These are phyloP conservation scores for Phodopus roborovskii DNA, from an alignment of 2,113 vertebrate genomes.

Conservation along the genomic window DNA sequence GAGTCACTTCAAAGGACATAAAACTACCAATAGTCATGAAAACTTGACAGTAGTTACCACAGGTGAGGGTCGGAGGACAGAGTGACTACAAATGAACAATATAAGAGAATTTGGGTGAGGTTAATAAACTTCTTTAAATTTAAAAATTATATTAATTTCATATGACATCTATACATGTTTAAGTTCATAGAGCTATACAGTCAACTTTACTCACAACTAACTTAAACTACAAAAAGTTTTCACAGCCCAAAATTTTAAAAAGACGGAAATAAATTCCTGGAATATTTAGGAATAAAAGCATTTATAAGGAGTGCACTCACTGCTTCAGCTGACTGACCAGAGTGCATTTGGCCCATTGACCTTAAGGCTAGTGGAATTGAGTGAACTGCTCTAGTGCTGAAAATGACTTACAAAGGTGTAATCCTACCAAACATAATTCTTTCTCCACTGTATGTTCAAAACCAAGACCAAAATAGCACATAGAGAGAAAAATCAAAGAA, in stretches of 20 bases:
- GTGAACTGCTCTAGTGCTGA: conserved; percentile 1
- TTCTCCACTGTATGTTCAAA: conserved; percentile 65
- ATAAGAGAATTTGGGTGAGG: neutral
- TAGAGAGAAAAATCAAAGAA: conserved; percentile 69
- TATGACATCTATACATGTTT: conserved; percentile 3
- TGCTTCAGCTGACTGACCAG: neutral
- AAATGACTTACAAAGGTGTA: conserved; percentile 60
- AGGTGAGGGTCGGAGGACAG: neutral
- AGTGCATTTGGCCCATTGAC: neutral
- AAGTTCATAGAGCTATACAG: neutral
- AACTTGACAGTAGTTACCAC: neutral
- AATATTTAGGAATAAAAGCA: conserved; percentile 19
- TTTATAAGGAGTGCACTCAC: neutral
- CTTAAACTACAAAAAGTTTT: neutral
- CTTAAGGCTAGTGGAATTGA: neutral
- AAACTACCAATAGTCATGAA: neutral
- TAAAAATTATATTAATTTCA: neutral
- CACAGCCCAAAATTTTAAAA: neutral
- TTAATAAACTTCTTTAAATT: neutral
- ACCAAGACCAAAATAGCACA: conserved; percentile 70
- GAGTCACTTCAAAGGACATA: neutral
- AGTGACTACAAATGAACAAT: neutral
- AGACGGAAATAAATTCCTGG: neutral
- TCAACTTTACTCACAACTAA: conserved; percentile 17
- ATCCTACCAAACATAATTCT: conserved; percentile 50